Evolutionary conservation across 2,113 vertebrate species (phyloP), one percentile per base, ranked within the genome.

Genomic region (Heptranchias perlo): DNA sequence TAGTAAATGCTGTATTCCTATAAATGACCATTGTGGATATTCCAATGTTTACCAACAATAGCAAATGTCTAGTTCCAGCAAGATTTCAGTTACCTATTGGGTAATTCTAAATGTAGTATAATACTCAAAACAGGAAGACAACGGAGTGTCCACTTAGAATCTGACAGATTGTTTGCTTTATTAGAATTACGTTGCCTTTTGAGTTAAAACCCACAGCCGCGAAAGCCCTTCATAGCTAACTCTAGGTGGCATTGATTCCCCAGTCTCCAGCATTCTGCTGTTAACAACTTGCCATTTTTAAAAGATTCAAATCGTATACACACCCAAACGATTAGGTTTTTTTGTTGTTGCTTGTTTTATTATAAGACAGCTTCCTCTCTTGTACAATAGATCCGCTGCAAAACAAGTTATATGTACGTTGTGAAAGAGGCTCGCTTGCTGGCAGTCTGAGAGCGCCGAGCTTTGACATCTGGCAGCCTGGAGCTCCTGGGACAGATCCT

Each of bases 381-480:
- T 52, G 94, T 69, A 47, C 94, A 67, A 49, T 35, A 49, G 94
- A 69, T 47, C 39, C 11, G 96, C 97, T 97, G 97, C 97, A 97
- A 98, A 97, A 97, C 96, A 96, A 84, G 62, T 96, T 96, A 47
- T 96, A 94, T 96, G 97, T 96, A 47, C 96, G 96, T 96, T 96
- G 95, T 96, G 96, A 96, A 97, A 96, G 96, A 98, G 97, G 97
- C 97, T 97, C 97, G 97, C 97, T 97, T 96, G 96, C 97, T 98
- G 98, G 97, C 98, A 98, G 97, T 97, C 97, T 97, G 97, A 97
- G 97, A 98, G 98, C 98, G 97, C 97, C 97, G 97, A 98, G 97
- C 97, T 97, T 97, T 98, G 98, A 98, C 98, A 98, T 98, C 98
- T 98, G 98, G 97, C 97, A 97, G 97, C 96, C 97, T 97, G 96